phyloP scores from a whole-genome alignment of 2,888 invertebrate genomes.

The Ormyrus pomaceus region DNA sequence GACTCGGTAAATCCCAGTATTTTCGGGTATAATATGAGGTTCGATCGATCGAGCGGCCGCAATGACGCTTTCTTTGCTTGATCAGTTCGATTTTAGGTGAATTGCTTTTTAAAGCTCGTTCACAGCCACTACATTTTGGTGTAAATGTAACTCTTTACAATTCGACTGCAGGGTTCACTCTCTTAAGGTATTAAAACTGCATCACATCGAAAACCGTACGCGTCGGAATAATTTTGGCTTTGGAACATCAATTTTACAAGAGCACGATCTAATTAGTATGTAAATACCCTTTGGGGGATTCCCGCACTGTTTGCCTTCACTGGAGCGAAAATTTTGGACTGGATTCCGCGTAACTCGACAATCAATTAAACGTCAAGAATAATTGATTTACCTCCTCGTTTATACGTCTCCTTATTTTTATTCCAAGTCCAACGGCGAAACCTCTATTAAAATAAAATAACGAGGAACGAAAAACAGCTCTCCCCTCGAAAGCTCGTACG shows the following conservation, averaged over 20 bases:
- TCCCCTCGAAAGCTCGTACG: neutral
- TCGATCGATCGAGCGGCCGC: too few relatives aligned
- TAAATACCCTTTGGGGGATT: conserved; percentile 34
- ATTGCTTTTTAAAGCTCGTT: too few relatives aligned
- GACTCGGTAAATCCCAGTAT: too few relatives aligned
- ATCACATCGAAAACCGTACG: neutral
- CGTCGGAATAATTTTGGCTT: conserved; percentile 40
- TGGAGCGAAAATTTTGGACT: conserved; percentile 29
- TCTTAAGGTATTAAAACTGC: conserved; percentile 20
- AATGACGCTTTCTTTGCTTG: too few relatives aligned
- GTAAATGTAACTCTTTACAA: conserved; percentile 9
- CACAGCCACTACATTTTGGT: neutral
- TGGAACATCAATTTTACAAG: conserved; percentile 26
- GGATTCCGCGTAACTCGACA: conserved; percentile 30
- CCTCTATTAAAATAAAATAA: too few relatives aligned
- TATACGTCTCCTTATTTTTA: too few relatives aligned
- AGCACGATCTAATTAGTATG: conserved; percentile 11
- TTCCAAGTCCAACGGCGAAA: too few relatives aligned
- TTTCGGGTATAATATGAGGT: too few relatives aligned
- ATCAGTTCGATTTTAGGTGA: too few relatives aligned
- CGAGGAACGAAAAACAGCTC: too few relatives aligned
- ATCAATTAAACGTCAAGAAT: conserved; percentile 21
- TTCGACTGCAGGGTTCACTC: neutral
- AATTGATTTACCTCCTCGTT: neutral
- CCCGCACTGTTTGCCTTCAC: conserved; percentile 24